Evolutionary conservation across 2,888 invertebrate genomes (phyloP).

Genomic region (Archaeoteleia sp.): DNA sequence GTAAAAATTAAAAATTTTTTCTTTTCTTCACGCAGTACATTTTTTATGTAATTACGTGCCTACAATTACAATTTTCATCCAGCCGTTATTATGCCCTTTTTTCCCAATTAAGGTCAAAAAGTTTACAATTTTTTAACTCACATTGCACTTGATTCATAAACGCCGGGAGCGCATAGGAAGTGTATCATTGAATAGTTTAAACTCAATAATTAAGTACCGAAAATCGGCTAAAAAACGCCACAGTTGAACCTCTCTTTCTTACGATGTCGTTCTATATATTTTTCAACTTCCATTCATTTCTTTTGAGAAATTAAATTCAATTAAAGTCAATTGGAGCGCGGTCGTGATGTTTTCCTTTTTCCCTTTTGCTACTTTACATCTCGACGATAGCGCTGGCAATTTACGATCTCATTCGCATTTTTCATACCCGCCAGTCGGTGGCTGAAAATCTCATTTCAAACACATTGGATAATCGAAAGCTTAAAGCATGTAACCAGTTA

Average conservation of each 20-base stretch:
- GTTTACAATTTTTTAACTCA: background rate
- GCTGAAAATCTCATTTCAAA: conserved; percentile 18
- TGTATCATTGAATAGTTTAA: conserved; percentile 15
- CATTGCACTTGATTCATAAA: background rate
- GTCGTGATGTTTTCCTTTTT: conserved; percentile 12
- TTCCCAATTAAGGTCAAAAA: too few relatives aligned
- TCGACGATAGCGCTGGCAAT: conserved; percentile 17
- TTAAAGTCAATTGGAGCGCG: conserved; percentile 23
- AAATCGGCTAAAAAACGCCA: conserved; percentile 4
- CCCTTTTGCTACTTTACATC: conserved; percentile 16
- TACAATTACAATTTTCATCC: too few relatives aligned
- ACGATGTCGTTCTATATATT: conserved; percentile 9
- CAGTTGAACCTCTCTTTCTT: background rate
- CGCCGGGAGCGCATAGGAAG: conserved; percentile 5
- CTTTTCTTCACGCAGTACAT: too few relatives aligned
- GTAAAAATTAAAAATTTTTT: too few relatives aligned
- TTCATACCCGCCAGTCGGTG: conserved; percentile 6
- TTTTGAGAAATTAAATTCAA: conserved; percentile 25
- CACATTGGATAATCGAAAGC: conserved; percentile 20
- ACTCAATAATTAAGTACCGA: conserved; percentile 9
- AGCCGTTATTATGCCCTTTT: too few relatives aligned
- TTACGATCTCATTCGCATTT: conserved; percentile 14
- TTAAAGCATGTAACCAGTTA: conserved; percentile 4
- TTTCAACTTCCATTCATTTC: conserved; percentile 10
- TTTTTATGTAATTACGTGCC: too few relatives aligned